Evolutionary conservation across 2,113 vertebrate genomes (phyloP).

Genomic region (Cromileptes altivelis): DNA sequence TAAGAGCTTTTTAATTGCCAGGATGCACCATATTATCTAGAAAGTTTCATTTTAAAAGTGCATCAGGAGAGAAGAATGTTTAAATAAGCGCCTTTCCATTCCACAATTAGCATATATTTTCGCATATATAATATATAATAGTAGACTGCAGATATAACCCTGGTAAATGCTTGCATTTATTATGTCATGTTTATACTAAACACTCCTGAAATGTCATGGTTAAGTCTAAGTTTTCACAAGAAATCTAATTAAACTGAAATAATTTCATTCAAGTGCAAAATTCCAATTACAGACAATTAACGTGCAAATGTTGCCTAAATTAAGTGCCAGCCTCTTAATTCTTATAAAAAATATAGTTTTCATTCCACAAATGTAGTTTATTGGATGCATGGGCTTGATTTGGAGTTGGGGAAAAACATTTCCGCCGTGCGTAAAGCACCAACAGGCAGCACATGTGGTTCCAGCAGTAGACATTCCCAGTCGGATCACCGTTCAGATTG

Average conservation of each 20-base stretch:
- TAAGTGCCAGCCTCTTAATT: neutral
- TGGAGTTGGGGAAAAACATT: neutral
- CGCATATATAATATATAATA: neutral
- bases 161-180: neutral
- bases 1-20: neutral
- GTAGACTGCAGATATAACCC: neutral
- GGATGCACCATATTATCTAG: neutral
- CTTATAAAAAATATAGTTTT: neutral
- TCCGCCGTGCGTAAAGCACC: slow-evolving; percentile 51
- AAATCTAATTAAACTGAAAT: neutral
- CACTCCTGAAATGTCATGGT: neutral
- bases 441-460: slow-evolving; percentile 42
- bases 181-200: neutral
- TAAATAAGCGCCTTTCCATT: neutral
- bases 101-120: neutral
- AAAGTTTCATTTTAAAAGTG: neutral
- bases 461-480: slow-evolving; percentile 7
- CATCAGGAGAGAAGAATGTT: neutral
- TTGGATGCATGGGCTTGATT: neutral
- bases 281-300: neutral
- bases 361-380: neutral
- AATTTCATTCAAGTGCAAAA: neutral
- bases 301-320: neutral
- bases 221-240: neutral
- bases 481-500: slow-evolving; percentile 62